Base-by-base conservation (phyloP, 2,888 invertebrate genomes). In the Heliconius sara region DNA sequence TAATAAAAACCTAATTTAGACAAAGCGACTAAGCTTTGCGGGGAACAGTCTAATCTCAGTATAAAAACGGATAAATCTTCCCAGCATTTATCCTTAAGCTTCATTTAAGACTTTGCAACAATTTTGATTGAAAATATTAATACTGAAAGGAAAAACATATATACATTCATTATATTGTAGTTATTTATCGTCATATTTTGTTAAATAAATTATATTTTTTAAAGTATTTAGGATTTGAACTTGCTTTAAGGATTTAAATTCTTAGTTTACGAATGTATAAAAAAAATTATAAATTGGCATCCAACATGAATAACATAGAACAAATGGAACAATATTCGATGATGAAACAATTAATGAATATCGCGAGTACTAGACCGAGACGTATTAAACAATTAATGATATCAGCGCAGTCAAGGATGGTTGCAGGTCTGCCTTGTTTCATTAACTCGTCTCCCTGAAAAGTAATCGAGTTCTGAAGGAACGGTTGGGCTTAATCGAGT, bases 401-500 rank as follows among this genome's bases (percentile, higher is more conserved):
- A 43, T 75, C 75, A 47, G 47, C 75, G 43, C 66, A 27, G 75
- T 68, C 68, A 83, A 79, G 78, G 73, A 79, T 57, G 84, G 80
- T 86, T 87, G 87, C 84, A 84, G 86, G 83, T 85, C 84, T 85
- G 87, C 87, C 89, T 92, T 90, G 91, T 91, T 91, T 90, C 86
- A 91, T 91, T 91, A 90, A 85, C 86, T 87, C 85, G 85, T 86
- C 89, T 91, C 90, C 90, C 89, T 91, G 89, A 87, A 85, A 87
- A 85, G 88, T 90, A 91, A 92, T 92, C 88, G 88, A 87, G 86
- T 89, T 75, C 47, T 87, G 86, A 87, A 88, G 88, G 89, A 90
- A 88, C 88, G 88, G 89, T 87, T 85, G 87, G 87, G 86, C 84
- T 87, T 91, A 91, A 92, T 92, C 89, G 89, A 88, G 86, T 90